Evolutionary conservation across 2,888 invertebrate genomes (phyloP).

Genomic region (Thecocarcelia acutangulata): DNA sequence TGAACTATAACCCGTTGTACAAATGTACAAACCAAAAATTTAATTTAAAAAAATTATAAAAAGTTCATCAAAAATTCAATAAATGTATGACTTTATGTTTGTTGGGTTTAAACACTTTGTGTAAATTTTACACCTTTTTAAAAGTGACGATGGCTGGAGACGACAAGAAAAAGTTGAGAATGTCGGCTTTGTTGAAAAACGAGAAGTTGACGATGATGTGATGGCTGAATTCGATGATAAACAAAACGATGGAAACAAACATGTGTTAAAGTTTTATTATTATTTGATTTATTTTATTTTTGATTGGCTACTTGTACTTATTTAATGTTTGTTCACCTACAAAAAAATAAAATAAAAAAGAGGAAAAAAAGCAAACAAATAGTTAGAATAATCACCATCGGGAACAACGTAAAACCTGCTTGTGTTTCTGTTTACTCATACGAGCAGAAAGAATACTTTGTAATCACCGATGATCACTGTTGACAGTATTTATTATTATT

Average conservation of each 20-base stretch:
- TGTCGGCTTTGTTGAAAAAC: constrained; percentile 13
- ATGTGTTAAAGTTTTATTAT: constrained; percentile 54
- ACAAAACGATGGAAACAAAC: constrained; percentile 58
- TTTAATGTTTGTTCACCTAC: constrained; percentile 18
- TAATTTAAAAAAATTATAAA: too few relatives aligned
- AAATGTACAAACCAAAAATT: too few relatives aligned
- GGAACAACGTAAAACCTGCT: not conserved
- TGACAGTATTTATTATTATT: constrained; percentile 46
- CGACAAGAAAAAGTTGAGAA: constrained; percentile 16
- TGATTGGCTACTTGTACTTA: constrained; percentile 50
- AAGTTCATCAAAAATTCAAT: too few relatives aligned
- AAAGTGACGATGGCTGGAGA: constrained; percentile 29
- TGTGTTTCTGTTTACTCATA: not conserved
- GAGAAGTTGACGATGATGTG: constrained; percentile 1
- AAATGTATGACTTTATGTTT: too few relatives aligned
- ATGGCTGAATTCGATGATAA: constrained; percentile 40
- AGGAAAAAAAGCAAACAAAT: too few relatives aligned
- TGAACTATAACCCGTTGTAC: too few relatives aligned
- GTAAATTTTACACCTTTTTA: constrained; percentile 52
- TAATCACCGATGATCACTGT: constrained; percentile 24
- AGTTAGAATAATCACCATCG: not conserved
- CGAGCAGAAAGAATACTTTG: constrained; percentile 12
- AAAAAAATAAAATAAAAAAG: not conserved
- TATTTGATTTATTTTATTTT: constrained; percentile 40
- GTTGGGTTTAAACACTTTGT: not conserved